Percentiles rank a stretch among this genome's conserved stretches.
Evolutionary conservation across 2,797 vertebrate species (phyloP).

Genomic region (Linurgus olivaceus): DNA sequence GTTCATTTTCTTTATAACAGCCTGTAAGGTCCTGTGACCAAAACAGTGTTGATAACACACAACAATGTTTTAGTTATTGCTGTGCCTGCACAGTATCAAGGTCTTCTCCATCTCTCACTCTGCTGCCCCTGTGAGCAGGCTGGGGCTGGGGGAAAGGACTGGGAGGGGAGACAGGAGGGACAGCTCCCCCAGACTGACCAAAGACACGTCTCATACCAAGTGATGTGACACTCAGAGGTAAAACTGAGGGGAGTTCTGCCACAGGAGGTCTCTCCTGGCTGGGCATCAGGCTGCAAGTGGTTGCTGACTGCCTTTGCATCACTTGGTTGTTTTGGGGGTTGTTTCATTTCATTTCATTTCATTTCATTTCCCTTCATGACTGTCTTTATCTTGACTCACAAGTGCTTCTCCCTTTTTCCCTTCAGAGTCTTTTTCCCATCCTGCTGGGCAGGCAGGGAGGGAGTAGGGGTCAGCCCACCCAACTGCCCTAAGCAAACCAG

Average conservation of each 20-base stretch:
- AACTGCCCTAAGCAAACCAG: neutral
- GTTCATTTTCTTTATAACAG: neutral
- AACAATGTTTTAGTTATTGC: neutral
- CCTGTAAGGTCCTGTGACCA: neutral
- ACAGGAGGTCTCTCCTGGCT: neutral
- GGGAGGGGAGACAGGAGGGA: neutral
- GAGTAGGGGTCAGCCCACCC: neutral
- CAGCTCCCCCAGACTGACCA: neutral
- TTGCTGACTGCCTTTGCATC: neutral
- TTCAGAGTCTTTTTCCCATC: neutral
- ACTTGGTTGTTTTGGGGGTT: neutral
- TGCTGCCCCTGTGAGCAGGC: neutral
- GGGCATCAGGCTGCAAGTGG: neutral
- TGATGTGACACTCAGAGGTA: accelerated
- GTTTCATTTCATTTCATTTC: neutral
- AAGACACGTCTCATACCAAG: neutral
- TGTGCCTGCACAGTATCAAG: neutral
- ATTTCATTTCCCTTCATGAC: neutral
- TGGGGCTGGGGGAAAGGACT: neutral
- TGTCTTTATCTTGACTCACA: neutral
- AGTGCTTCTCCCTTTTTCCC: neutral
- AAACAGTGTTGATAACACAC: neutral
- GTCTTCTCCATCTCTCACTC: neutral
- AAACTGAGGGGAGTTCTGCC: neutral
- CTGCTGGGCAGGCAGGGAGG: accelerated